These are phyloP conservation scores for Odiellus spinosus DNA, from an alignment of 2,888 invertebrate species.

Conservation along the genomic window DNA sequence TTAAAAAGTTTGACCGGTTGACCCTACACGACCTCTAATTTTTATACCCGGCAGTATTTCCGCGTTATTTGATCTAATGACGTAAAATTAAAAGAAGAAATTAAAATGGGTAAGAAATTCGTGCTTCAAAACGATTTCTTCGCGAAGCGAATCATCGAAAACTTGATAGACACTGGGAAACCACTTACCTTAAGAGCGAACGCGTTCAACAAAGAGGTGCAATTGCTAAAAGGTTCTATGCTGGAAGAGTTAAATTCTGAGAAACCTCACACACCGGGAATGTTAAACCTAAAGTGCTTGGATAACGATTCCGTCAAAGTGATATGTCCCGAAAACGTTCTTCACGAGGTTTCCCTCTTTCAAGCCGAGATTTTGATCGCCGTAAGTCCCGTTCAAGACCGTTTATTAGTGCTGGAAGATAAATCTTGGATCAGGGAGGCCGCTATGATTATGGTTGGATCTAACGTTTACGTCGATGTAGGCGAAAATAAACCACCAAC, in stretches of 20 bases:
- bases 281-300: conserved; percentile 5
- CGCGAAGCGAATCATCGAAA: no score
- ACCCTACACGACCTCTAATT: no score
- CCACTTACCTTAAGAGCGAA: no score
- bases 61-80: no score
- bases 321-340: conserved; percentile 9
- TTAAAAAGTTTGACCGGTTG: no score
- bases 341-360: conserved; percentile 14
- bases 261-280: neutral
- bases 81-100: no score
- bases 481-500: conserved; percentile 12
- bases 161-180: no score
- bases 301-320: conserved; percentile 15
- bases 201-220: neutral
- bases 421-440: conserved; percentile 12
- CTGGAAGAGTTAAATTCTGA: neutral
- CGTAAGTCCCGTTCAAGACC: conserved; percentile 13
- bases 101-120: no score
- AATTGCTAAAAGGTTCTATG: neutral
- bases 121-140: no score
- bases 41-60: no score
- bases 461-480: conserved; percentile 14
- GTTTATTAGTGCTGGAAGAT: conserved; percentile 12
- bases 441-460: conserved; percentile 14
- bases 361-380: conserved; percentile 16